Conservation (phyloP, 2,888 invertebrate genomes). For the Chorisops tibialis region DNA sequence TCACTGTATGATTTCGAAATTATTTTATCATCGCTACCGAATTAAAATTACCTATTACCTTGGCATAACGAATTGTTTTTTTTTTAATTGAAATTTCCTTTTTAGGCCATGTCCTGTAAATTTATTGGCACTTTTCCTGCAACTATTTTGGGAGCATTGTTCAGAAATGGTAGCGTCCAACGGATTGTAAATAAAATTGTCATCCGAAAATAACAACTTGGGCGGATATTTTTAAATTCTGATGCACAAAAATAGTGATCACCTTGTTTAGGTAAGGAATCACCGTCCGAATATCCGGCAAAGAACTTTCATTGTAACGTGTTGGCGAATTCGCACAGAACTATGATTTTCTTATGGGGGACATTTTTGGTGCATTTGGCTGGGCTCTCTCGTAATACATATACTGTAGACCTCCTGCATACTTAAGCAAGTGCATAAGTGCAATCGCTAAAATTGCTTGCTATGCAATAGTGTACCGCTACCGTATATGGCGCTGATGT, state of each 20-base stretch:
- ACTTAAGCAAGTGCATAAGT: too few relatives aligned
- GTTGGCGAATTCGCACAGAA: too few relatives aligned
- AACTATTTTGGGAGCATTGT: constrained; percentile 8
- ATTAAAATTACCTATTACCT: neutral
- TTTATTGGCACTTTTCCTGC: constrained; percentile 14
- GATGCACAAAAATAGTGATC: constrained; percentile 13
- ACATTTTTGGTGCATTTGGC: too few relatives aligned
- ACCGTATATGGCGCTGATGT: constrained; percentile 22
- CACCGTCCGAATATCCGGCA: constrained; percentile 8
- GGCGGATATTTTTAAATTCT: constrained; percentile 11
- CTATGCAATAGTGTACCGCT: neutral
- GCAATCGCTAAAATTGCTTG: too few relatives aligned
- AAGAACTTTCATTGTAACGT: constrained; percentile 9
- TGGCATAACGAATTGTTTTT: neutral
- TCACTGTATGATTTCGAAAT: too few relatives aligned
- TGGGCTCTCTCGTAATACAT: too few relatives aligned
- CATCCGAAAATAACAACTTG: constrained; percentile 3
- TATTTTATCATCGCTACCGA: too few relatives aligned
- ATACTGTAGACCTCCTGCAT: too few relatives aligned
- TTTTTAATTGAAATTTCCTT: constrained; percentile 6
- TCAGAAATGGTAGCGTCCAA: constrained; percentile 8
- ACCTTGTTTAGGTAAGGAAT: constrained; percentile 26
- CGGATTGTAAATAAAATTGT: constrained; percentile 7
- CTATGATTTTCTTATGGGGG: too few relatives aligned
- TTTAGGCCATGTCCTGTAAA: constrained; percentile 2